Evolutionary conservation across 2,797 vertebrate species (phyloP).

Genomic region (Columba guinea): DNA sequence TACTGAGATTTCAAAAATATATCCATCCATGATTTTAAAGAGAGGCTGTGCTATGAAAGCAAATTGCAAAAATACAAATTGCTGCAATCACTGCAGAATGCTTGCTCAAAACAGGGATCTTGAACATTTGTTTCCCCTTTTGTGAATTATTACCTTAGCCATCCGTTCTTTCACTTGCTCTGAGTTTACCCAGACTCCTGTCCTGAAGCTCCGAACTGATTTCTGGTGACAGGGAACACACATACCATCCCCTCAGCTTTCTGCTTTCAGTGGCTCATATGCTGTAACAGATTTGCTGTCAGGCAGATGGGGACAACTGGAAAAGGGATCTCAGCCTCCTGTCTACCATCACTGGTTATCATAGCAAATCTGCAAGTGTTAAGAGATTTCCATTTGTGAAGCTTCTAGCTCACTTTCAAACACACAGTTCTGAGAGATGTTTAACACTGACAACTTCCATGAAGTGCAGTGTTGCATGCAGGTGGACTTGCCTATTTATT

Average conservation of each 20-base stretch:
- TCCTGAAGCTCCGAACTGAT: neutral
- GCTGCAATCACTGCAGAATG: neutral
- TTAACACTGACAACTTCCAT: neutral
- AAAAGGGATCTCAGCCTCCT: neutral
- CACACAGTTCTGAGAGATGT: neutral
- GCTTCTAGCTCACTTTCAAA: neutral
- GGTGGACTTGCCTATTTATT: neutral
- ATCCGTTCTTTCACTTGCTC: neutral
- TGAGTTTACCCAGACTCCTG: neutral
- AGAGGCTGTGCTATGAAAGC: neutral
- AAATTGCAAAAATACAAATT: neutral
- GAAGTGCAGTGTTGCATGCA: rapidly evolving
- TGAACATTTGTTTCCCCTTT: neutral
- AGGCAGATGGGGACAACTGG: neutral
- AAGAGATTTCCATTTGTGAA: neutral
- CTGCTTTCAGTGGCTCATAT: neutral
- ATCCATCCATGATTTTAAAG: neutral
- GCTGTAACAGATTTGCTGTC: neutral
- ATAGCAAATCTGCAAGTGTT: neutral
- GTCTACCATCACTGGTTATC: neutral
- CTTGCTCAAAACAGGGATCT: neutral
- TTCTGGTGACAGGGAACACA: neutral
- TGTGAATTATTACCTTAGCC: neutral
- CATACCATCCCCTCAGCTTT: neutral
- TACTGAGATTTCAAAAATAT: neutral